phyloP scores from a whole-genome alignment of 2,113 vertebrate genomes.

The Rhea pennata region DNA sequence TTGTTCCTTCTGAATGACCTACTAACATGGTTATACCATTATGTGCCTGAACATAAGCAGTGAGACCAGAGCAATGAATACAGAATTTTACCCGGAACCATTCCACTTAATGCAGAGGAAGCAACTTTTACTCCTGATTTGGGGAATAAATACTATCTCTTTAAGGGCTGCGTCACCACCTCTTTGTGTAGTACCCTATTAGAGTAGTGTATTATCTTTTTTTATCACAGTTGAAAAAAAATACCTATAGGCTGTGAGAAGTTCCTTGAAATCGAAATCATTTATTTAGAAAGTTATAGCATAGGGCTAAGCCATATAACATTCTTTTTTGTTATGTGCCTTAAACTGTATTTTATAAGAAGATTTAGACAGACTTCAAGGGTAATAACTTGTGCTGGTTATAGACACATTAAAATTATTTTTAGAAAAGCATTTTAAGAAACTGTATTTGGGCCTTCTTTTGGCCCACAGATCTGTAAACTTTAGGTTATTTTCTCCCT shows the following conservation, averaged over 20 bases:
- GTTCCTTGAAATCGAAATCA: not conserved
- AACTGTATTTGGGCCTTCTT: not conserved
- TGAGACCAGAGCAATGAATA: too few relatives aligned
- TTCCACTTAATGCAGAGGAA: not conserved
- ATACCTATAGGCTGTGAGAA: too few relatives aligned
- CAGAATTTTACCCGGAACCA: not conserved
- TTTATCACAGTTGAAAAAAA: not conserved
- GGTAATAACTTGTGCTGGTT: not conserved
- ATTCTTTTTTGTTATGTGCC: not conserved
- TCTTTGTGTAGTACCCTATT: not conserved
- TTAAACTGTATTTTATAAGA: not conserved
- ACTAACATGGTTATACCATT: not conserved
- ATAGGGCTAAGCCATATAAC: not conserved
- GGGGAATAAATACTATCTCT: not conserved
- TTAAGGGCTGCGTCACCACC: not conserved
- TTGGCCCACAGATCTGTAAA: not conserved
- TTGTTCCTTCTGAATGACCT: not conserved
- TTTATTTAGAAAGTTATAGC: not conserved
- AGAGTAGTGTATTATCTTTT: not conserved
- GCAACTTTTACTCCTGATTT: not conserved
- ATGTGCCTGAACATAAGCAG: not conserved
- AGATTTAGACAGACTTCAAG: not conserved
- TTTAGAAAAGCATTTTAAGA: not conserved
- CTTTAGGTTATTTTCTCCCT: not conserved
- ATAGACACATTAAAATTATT: not conserved